Base-by-base conservation (phyloP, 2,888 invertebrate genomes). In the Linnaemya tessellans region DNA sequence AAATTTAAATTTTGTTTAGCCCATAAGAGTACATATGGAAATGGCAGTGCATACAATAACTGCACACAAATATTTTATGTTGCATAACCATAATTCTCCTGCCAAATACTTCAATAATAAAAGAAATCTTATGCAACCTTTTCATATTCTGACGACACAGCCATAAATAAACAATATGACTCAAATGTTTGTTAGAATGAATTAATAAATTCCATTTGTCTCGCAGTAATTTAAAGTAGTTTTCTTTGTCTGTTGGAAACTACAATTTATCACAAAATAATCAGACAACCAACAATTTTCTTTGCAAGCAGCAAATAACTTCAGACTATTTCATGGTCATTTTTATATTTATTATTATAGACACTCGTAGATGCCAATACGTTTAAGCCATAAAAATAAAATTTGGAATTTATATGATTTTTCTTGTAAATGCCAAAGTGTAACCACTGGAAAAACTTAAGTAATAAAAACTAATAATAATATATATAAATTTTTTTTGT, bases 391-490 rank as follows among this genome's bases (percentile, higher is more conserved):
- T 43, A 70, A 70, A 68, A 51, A 49, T 30, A 13, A 58, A 46
- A 58, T 58, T 49, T 41, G 15, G n/a, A 60, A 30, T 51, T 68
- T 51, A 38, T 46, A 51, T 13, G 25, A 38, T 1, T 46, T 46
- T n/a, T 20, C n/a, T 7, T 71, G 58, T 43, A 25, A 65, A 25
- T 30, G 30, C n/a, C 43, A 46, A 8, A 9, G 9, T 11, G 15
- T 10, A 49, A n/a, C 3, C 1, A 18, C n/a, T n/a, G 4, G 20
- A 8, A 35, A 30, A 43, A 49, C 58, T n/a, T n/a, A 15, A 77
- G 22, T 22, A 77, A 77, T 78, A 81, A 81, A 75, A 67, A 25
- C n/a, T 30, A 30, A 60, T 49, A 62, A 62, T 38, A 46, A 49
- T 18, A n/a, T n/a, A n/a, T n/a, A n/a, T n/a, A n/a, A n/a, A n/a